Evolutionary conservation across 2,797 vertebrate genomes (phyloP), one percentile per base, ranked within the genome.

Genomic region (Psittacula derbiana): DNA sequence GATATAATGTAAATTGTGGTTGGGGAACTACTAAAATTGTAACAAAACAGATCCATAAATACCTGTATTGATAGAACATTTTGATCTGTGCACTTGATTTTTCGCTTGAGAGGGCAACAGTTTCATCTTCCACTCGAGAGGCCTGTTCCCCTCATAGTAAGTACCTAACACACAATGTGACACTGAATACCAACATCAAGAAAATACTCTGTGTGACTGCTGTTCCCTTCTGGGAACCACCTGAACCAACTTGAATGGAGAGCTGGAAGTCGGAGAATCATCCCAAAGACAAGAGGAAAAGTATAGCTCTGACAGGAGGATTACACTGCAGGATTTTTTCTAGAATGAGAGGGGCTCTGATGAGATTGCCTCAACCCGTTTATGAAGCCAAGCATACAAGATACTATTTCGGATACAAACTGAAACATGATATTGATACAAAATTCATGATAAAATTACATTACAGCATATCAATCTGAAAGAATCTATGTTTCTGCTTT

Each of bases 361-460:
- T 65, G 44, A 86, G 40, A 72, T 76, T 88, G 60, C 43, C 23
- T 91, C 75, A 91, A 44, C 31, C 31, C 7, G 2, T 55, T 89
- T 84, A 86, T 75, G 83, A 81, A 94, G n/a, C 17, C 58, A 72
- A 88, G 62, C 41, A 88, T 62, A 53, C 12, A 28, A 93, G 91
- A 81, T 75, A 81, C 13, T 19, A 88, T 88, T 95, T 88, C 62
- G 43, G 38, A 38, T 86, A 73, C 66, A 79, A 86, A 75, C 16
- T 23, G 61, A 88, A 88, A 88, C 79, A 90, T 61, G 50, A 3
- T 50, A 75, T n/a, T 62, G 82, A 78, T 78, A 88, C 31, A 78
- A 83, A 88, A 93, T 91, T 90, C 83, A 71, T 81, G 8, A 75
- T 88, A 67, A 93, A 88, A 92, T 86, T 66, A 6, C 28, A 16